A percentile compares a stretch with the other conserved stretches of the same genome.
phyloP scores from a whole-genome alignment of 2,888 invertebrate species.

The Fragum fragum region DNA sequence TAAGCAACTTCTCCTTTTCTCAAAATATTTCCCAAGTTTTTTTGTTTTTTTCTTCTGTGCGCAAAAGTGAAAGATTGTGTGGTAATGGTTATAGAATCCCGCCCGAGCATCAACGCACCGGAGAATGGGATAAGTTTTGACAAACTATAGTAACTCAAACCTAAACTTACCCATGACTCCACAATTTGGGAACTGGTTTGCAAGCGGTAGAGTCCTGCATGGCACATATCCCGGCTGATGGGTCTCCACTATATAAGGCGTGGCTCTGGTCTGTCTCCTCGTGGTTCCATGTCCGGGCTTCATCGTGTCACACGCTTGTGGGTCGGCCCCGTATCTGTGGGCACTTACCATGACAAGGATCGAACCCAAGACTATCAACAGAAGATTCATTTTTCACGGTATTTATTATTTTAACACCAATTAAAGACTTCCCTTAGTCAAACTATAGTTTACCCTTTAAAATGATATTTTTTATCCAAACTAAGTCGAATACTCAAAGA shows the following conservation, averaged over 20 bases:
- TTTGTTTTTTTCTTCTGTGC: no score
- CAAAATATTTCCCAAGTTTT: no score
- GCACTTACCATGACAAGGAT: slow-evolving; percentile 14
- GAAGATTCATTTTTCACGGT: slow-evolving; percentile 6
- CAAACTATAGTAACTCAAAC: no score
- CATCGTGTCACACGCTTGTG: slow-evolving; percentile 61
- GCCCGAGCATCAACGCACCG: no score
- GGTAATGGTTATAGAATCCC: no score
- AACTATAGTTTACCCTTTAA: no score
- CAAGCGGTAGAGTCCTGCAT: slow-evolving; percentile 38
- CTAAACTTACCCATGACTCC: slow-evolving; percentile 59
- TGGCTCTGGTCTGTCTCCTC: slow-evolving; percentile 45
- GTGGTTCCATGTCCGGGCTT: slow-evolving; percentile 62
- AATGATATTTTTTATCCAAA: neutral
- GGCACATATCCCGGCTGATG: slow-evolving; percentile 61
- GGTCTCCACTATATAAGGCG: slow-evolving; percentile 57
- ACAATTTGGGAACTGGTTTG: slow-evolving; percentile 41
- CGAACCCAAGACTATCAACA: neutral
- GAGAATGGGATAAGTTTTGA: no score
- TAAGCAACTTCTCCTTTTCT: no score
- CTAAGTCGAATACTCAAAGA: no score
- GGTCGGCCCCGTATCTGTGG: slow-evolving; percentile 63
- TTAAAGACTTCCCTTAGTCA: no score
- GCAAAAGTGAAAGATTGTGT: no score
- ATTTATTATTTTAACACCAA: no score